A percentile compares a stretch with the other conserved stretches of the same genome.
Conservation (phyloP, 1,140 invertebrate genomes). For the Polyergus mexicanus region DNA sequence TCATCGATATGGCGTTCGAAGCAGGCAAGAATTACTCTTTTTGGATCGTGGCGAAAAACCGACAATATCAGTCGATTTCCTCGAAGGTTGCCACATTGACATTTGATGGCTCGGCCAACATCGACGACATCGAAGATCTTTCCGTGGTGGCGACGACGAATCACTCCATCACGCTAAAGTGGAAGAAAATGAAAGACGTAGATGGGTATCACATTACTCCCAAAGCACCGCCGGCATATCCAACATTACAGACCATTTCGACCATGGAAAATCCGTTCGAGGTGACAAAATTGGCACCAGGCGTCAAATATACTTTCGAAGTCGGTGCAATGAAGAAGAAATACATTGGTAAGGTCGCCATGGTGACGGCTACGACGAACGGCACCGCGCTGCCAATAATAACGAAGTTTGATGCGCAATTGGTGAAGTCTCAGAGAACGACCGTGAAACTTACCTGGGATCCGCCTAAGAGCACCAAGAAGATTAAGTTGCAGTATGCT, state of each 20-base stretch:
- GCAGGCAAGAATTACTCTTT: conserved; percentile 90
- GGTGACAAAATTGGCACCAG: conserved; percentile 88
- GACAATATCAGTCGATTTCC: conserved; percentile 87
- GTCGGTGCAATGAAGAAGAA: conserved; percentile 89
- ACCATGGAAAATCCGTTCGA: conserved; percentile 85
- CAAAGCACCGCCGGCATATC: conserved; percentile 86
- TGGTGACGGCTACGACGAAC: conserved; percentile 86
- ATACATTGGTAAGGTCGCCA: conserved; percentile 87
- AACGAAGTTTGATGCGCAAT: conserved; percentile 84
- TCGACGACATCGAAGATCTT: conserved; percentile 88
- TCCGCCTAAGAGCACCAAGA: conserved; percentile 86
- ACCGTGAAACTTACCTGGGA: conserved; percentile 90
- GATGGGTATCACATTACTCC: conserved; percentile 89
- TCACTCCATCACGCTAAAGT: conserved; percentile 87
- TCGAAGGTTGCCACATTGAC: conserved; percentile 87
- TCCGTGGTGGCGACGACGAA: conserved; percentile 85
- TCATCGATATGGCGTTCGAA: conserved; percentile 88
- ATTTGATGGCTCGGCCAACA: conserved; percentile 89
- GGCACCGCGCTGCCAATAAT: conserved; percentile 87
- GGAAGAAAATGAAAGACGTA: conserved; percentile 88
- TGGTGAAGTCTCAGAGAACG: conserved; percentile 88
- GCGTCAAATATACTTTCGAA: conserved; percentile 88
- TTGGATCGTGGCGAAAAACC: conserved; percentile 92
- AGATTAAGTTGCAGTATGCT: conserved; percentile 89
- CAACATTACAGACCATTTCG: conserved; percentile 79